Percentiles rank a stretch among this genome's conserved stretches.
Evolutionary conservation across 2,113 vertebrate genomes (phyloP).

Genomic region (Heterochromis multidens): DNA sequence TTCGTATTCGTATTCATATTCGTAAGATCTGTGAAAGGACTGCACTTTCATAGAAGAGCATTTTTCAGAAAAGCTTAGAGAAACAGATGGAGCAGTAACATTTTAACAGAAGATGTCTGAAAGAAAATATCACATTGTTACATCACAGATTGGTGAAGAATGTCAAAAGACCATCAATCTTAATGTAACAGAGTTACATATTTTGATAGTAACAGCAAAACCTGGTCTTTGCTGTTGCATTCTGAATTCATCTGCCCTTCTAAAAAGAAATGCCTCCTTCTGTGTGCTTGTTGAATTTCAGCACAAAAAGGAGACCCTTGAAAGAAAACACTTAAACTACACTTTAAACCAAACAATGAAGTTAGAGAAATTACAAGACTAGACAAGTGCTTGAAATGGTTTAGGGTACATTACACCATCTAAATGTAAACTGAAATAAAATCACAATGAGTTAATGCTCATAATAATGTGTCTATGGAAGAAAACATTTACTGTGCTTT

Average conservation of each 20-base stretch:
- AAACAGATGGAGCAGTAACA: background rate
- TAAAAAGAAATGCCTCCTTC: background rate
- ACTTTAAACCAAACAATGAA: background rate
- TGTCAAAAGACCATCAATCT: background rate
- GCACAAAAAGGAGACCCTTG: background rate
- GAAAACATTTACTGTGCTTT: background rate
- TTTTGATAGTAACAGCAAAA: background rate
- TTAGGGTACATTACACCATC: background rate
- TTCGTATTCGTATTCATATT: too few relatives aligned
- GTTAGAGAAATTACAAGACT: background rate
- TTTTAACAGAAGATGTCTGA: background rate
- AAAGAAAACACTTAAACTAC: background rate
- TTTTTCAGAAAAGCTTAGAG: too few relatives aligned
- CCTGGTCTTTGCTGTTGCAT: background rate
- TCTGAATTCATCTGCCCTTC: background rate
- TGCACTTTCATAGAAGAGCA: background rate
- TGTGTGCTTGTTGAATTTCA: background rate
- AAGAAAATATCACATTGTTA: background rate
- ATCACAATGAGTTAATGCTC: too few relatives aligned
- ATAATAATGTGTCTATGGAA: background rate
- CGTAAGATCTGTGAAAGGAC: background rate
- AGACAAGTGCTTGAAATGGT: background rate
- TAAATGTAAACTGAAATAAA: background rate
- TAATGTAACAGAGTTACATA: background rate
- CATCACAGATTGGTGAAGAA: background rate